Conservation (phyloP, 2,888 invertebrate genomes). For the Hirtodrosophila confusa region DNA sequence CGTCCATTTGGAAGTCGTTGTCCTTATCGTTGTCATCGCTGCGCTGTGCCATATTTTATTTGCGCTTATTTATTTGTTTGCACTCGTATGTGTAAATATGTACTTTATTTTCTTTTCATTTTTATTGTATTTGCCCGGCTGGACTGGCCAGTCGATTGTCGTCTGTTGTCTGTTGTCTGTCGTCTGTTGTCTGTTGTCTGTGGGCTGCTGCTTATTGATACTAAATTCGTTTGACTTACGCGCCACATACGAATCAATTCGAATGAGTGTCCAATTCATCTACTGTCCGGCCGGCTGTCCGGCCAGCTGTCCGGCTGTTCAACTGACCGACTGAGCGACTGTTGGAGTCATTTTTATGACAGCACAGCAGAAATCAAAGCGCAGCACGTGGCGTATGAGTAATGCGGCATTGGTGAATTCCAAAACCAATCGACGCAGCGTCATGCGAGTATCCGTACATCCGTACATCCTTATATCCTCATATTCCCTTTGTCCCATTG, state of each 20-base stretch:
- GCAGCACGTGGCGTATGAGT: slow-evolving; percentile 64
- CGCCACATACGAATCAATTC: slow-evolving; percentile 54
- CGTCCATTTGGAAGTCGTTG: slow-evolving; percentile 52
- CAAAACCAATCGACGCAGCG: slow-evolving; percentile 13
- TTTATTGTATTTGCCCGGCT: slow-evolving; percentile 68
- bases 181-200: no score
- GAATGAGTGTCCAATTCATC: slow-evolving; percentile 34
- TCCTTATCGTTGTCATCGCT: slow-evolving; percentile 47
- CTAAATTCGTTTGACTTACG: slow-evolving; percentile 58
- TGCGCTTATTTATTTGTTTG: slow-evolving; percentile 71
- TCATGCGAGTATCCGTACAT: slow-evolving; percentile 8
- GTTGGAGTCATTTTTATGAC: slow-evolving; percentile 52
- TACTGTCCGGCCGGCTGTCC: slow-evolving; percentile 1
- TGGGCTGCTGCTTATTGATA: slow-evolving; percentile 30
- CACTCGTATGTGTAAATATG: slow-evolving; percentile 69
- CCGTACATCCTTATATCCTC: not conserved
- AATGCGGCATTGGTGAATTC: slow-evolving; percentile 37
- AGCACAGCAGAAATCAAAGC: slow-evolving; percentile 58
- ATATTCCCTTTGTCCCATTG: not conserved
- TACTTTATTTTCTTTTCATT: slow-evolving; percentile 70
- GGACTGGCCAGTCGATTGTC: slow-evolving; percentile 6
- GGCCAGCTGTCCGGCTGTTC: slow-evolving; percentile 5
- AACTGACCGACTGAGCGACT: slow-evolving; percentile 11
- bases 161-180: slow-evolving; percentile 11
- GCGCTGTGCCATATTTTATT: slow-evolving; percentile 60